phyloP scores from a whole-genome alignment of 2,797 vertebrate genomes.

The Cygnus olor region DNA sequence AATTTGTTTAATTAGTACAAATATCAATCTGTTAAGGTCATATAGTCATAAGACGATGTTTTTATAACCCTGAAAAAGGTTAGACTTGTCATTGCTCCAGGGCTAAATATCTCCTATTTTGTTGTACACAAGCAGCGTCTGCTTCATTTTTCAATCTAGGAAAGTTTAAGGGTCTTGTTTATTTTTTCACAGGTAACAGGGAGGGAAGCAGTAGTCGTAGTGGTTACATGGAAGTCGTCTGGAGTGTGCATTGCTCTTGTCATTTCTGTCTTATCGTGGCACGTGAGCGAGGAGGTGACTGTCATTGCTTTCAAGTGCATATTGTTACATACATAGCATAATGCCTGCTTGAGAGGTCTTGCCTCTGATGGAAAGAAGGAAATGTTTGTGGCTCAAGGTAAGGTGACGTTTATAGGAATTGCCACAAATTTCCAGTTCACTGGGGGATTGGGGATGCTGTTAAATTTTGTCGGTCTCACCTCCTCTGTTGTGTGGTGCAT shows the following conservation, averaged over 20 bases:
- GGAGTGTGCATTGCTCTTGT: background rate
- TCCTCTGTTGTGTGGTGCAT: background rate
- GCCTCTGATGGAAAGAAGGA: background rate
- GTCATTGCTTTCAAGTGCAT: background rate
- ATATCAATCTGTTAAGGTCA: background rate
- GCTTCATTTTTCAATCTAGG: background rate
- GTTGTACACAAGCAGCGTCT: background rate
- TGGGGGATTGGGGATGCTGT: background rate
- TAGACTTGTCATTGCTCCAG: background rate
- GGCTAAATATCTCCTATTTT: background rate
- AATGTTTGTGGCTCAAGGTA: background rate
- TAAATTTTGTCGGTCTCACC: background rate
- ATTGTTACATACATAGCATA: background rate
- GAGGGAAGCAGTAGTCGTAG: background rate
- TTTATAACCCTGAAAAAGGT: background rate
- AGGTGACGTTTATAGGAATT: accelerated
- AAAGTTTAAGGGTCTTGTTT: background rate
- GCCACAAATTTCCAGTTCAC: background rate
- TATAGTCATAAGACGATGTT: background rate
- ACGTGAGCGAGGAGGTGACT: background rate
- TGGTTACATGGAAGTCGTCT: background rate
- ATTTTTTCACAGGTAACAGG: background rate
- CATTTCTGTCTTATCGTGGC: background rate
- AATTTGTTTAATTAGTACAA: background rate
- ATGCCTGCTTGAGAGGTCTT: background rate